These are phyloP conservation scores for Psilanteris sp. DNA, from an alignment of 1,140 invertebrate species.

Conservation along the genomic window DNA sequence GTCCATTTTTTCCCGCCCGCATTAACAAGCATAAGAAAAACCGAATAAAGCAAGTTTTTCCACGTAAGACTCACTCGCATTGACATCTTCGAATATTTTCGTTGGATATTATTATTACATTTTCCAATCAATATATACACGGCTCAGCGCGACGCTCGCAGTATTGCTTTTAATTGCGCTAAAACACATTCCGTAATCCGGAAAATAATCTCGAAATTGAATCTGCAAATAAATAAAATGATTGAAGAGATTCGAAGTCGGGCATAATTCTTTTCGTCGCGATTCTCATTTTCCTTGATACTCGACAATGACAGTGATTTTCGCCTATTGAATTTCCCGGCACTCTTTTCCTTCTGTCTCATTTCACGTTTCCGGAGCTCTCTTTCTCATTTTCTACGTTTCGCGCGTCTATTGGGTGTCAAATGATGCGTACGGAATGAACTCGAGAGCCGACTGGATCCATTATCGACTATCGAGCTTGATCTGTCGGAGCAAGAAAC, in stretches of 20 bases:
- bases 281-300: conserved; percentile 73
- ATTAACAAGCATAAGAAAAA: too few species aligned
- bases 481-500: conserved; percentile 20
- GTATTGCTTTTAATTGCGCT: neutral
- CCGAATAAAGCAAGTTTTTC: too few species aligned
- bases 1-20: too few species aligned
- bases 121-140: too few species aligned
- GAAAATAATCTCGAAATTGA: conserved; percentile 2
- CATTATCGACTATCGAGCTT: conserved; percentile 70
- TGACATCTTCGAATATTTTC: too few species aligned
- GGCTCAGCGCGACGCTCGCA: too few species aligned
- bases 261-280: conserved; percentile 72
- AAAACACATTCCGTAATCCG: neutral
- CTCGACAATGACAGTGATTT: conserved; percentile 75
- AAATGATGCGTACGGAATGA: conserved; percentile 76
- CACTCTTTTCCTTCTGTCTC: conserved; percentile 39
- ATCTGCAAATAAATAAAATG: conserved; percentile 29
- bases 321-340: conserved; percentile 73
- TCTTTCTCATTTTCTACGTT: conserved; percentile 50
- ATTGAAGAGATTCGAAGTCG: conserved; percentile 67
- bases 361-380: conserved; percentile 41
- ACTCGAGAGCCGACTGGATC: conserved; percentile 73
- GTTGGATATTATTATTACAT: too few species aligned
- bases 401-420: conserved; percentile 73
- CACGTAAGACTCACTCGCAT: too few species aligned